Base-by-base conservation (phyloP, 2,888 invertebrate genomes). In the Calameuta pallipes region DNA sequence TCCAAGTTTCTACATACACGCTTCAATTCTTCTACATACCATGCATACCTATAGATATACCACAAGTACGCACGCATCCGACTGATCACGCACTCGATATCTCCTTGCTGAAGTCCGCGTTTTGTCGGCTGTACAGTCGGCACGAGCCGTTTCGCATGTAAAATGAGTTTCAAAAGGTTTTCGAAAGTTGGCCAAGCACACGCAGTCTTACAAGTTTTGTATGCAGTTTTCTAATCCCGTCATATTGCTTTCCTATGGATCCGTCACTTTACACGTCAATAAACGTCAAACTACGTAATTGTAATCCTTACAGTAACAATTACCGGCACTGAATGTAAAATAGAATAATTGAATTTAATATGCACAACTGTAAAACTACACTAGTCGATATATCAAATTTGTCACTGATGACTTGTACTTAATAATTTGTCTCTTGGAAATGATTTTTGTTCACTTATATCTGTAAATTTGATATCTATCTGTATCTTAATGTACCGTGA, bases 131-230 rank as follows among this genome's bases (percentile, higher is more conserved):
- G 71, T 31, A 71, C 71, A 34, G 13, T 31, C 71, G 71, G 15
- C 71, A 34, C 71, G 71, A 71, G 71, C 13, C 71, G 75, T 73
- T 37, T 36, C 73, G 82, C 82, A 85, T 81, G 80, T 77, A 68
- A 80, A 84, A 83, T 81, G 80, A 81, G 76, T 80, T 80, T 80
- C 78, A 82, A 81, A 79, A 84, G 82, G 74, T 81, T 86, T 85
- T 85, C 83, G 85, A 85, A 85, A 85, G 85, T 84, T 79, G 79
- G 79, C 80, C 81, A 81, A 74, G 80, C 81, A 9, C 69, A 31
- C 35, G 75, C n/a, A 31, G 56, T 73, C 15, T 73, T 15, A 12
- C 11, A 37, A 41, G 73, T 76, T 76, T 76, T 68, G 73, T 30
- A 71, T 76, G 79, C 76, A 79, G 37, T 79, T 79, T 79, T 74